Conservation (phyloP, 2,888 invertebrate genomes). For the Aphodius granarius region DNA sequence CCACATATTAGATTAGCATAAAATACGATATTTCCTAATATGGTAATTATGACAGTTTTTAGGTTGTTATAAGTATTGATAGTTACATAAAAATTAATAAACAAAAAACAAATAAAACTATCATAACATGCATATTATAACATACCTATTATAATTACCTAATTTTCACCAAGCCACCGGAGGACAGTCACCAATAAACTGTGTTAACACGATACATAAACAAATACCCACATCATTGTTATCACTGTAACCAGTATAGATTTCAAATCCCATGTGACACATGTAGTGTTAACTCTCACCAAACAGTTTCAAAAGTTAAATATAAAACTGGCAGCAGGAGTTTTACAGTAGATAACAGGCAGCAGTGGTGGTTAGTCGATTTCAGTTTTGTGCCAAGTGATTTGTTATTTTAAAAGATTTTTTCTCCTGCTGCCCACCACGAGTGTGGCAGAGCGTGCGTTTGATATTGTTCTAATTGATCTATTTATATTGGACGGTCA, state of each 20-base stretch:
- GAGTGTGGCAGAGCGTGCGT: not conserved
- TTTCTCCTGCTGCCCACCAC: not conserved
- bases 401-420: not conserved
- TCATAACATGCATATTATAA: not conserved
- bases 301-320: conserved; percentile 11
- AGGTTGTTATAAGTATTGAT: not conserved
- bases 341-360: not conserved
- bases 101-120: not conserved
- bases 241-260: not conserved
- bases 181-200: not conserved
- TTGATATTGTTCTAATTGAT: not conserved
- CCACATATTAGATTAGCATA: not conserved
- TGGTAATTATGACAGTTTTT: not conserved
- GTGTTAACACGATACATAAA: not conserved
- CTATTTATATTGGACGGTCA: not conserved
- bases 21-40: not conserved
- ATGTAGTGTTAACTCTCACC: too few relatives aligned
- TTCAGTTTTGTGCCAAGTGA: not conserved
- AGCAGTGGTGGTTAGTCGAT: not conserved
- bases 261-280: conserved; percentile 1
- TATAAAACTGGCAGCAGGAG: conserved; percentile 1
- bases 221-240: not conserved
- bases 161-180: not conserved
- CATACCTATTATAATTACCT: not conserved
- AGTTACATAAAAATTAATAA: not conserved